Percentiles rank a stretch among this genome's conserved stretches.
Conservation (phyloP, 2,888 invertebrate genomes). For the Frankliniella intonsa region DNA sequence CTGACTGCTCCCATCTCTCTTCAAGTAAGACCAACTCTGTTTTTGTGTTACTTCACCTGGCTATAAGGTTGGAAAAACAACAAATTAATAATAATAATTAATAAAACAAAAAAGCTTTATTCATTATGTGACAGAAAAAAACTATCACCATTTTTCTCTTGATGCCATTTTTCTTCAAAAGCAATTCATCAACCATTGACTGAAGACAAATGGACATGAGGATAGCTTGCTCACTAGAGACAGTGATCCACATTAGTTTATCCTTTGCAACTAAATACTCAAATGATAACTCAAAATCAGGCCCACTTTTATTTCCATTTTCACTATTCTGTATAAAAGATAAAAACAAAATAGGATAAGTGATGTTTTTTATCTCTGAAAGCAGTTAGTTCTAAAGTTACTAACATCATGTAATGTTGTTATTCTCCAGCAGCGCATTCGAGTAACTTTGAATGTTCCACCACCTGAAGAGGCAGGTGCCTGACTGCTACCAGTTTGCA, state of each 20-base stretch:
- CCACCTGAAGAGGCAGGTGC: slow-evolving; percentile 55
- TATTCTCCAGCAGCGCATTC: slow-evolving; percentile 97
- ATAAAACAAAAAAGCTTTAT: neutral
- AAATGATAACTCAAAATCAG: slow-evolving; percentile 74
- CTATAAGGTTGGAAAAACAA: slow-evolving; percentile 36
- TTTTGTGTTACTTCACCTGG: slow-evolving; percentile 40
- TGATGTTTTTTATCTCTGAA: slow-evolving; percentile 39
- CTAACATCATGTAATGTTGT: slow-evolving; percentile 54
- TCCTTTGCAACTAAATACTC: slow-evolving; percentile 92
- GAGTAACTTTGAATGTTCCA: slow-evolving; percentile 75
- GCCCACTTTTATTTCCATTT: slow-evolving; percentile 45
- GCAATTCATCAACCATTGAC: slow-evolving; percentile 91
- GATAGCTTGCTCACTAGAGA: slow-evolving; percentile 87
- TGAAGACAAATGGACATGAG: slow-evolving; percentile 91
- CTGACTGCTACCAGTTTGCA: slow-evolving; percentile 44
- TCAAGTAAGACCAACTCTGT: slow-evolving; percentile 60
- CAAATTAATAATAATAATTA: slow-evolving; percentile 4
- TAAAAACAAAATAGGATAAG: slow-evolving; percentile 23
- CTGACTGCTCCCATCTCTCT: slow-evolving; percentile 67
- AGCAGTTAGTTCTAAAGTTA: neutral
- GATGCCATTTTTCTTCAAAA: slow-evolving; percentile 64
- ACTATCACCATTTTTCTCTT: slow-evolving; percentile 47
- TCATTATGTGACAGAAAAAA: neutral
- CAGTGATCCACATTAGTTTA: slow-evolving; percentile 88
- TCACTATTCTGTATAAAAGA: slow-evolving; percentile 35